Evolutionary conservation across 2,797 vertebrate genomes (phyloP).

Genomic region (Thripadectes ignobilis): DNA sequence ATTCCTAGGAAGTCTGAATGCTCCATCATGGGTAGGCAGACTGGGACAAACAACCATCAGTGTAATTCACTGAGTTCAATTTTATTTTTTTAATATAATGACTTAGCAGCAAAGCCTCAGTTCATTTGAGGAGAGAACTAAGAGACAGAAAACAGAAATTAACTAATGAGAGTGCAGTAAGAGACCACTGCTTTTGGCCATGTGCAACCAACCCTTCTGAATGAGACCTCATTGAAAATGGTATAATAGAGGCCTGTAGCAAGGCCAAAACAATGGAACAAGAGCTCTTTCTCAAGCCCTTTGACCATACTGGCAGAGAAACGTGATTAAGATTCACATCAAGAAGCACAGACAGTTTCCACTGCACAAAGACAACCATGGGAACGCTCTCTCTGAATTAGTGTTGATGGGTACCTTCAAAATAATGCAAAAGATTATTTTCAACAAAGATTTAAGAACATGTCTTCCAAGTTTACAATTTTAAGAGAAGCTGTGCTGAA

Average conservation of each 20-base stretch:
- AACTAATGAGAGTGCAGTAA: constrained; percentile 19
- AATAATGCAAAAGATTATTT: constrained; percentile 1
- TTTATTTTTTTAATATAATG: background rate
- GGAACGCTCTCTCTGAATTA: constrained; percentile 19
- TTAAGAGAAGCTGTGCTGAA: background rate
- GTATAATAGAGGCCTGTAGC: constrained; percentile 10
- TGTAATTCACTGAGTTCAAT: background rate
- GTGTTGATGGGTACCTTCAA: background rate
- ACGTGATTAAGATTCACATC: constrained; percentile 41
- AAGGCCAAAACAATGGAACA: constrained; percentile 20
- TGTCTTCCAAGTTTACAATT: background rate
- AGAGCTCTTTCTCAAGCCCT: constrained; percentile 49
- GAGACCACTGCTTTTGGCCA: background rate
- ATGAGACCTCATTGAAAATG: constrained; percentile 22
- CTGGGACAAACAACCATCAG: background rate
- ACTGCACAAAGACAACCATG: background rate
- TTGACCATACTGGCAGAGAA: constrained; percentile 30
- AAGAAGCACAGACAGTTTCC: constrained; percentile 37
- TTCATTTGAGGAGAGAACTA: background rate
- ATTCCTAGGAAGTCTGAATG: background rate
- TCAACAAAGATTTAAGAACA: background rate
- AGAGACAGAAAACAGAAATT: background rate
- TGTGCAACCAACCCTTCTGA: constrained; percentile 3
- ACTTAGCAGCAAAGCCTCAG: background rate
- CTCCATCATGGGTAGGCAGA: background rate